Conservation (phyloP, 2,113 vertebrate species). For the Mustelus asterias region DNA sequence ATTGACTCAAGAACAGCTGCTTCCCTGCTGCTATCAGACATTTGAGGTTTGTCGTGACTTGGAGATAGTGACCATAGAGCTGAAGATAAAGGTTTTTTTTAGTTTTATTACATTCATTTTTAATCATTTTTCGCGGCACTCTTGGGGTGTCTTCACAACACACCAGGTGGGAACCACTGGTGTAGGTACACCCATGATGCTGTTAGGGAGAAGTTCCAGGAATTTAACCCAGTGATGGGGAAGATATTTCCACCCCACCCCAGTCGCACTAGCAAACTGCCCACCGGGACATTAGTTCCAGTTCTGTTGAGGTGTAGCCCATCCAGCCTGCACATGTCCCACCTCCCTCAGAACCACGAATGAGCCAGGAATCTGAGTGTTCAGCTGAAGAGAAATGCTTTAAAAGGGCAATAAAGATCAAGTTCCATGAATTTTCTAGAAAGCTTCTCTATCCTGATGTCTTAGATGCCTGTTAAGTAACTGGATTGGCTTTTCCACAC, state of each 20-base stretch:
- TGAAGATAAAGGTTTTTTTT: too few relatives aligned
- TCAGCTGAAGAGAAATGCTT: neutral
- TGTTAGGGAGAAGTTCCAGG: neutral
- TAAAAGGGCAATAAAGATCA: neutral
- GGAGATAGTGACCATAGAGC: too few relatives aligned
- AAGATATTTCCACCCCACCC: neutral
- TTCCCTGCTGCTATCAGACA: too few relatives aligned
- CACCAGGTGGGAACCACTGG: too few relatives aligned
- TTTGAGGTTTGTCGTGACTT: too few relatives aligned
- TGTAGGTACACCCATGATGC: too few relatives aligned
- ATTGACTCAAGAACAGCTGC: too few relatives aligned
- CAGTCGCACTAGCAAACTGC: neutral
- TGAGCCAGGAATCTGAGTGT: neutral
- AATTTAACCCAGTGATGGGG: neutral
- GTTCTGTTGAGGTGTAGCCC: too few relatives aligned
- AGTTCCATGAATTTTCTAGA: neutral
- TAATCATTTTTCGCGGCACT: too few relatives aligned
- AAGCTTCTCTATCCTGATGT: neutral
- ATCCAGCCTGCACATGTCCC: neutral
- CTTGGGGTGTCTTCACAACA: too few relatives aligned
- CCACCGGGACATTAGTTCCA: neutral
- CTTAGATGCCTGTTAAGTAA: neutral
- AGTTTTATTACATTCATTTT: too few relatives aligned
- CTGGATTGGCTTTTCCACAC: neutral
- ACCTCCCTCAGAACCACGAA: neutral